Conservation (phyloP, 2,797 vertebrate species). For the Mormyrus hasselquistii region DNA sequence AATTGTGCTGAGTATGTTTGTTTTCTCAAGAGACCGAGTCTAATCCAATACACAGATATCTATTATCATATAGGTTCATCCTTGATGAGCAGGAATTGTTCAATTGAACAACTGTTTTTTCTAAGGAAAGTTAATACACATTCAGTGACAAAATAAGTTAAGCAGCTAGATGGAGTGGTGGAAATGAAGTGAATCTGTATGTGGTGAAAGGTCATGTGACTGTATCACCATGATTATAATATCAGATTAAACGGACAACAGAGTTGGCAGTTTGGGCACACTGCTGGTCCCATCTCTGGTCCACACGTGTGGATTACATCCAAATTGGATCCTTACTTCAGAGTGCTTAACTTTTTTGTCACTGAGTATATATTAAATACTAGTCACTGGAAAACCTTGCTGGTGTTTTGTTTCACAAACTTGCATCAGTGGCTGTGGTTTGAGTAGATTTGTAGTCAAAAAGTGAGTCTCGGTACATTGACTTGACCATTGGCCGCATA, state of each 20-base stretch:
- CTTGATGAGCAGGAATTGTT: neutral
- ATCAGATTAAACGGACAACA: neutral
- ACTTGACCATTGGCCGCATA: neutral
- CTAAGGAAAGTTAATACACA: neutral
- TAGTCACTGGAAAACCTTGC: constrained; percentile 3
- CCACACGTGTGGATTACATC: neutral
- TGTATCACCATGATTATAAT: neutral
- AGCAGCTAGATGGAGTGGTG: neutral
- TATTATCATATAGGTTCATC: neutral
- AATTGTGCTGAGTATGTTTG: neutral
- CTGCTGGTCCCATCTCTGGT: neutral
- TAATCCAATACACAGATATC: neutral
- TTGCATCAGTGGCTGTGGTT: neutral
- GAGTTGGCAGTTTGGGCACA: neutral
- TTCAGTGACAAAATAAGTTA: neutral
- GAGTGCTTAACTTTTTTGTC: neutral
- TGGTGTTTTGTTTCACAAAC: neutral
- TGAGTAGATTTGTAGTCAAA: neutral
- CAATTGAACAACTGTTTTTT: neutral
- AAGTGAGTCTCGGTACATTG: neutral
- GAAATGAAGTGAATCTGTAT: neutral
- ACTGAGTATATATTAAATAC: neutral
- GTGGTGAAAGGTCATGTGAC: neutral
- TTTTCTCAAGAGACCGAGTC: neutral
- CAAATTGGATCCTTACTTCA: neutral